A percentile compares a stretch with the other conserved stretches of the same genome.
Conservation (phyloP, 2,113 vertebrate genomes). For the Eclectus roratus region DNA sequence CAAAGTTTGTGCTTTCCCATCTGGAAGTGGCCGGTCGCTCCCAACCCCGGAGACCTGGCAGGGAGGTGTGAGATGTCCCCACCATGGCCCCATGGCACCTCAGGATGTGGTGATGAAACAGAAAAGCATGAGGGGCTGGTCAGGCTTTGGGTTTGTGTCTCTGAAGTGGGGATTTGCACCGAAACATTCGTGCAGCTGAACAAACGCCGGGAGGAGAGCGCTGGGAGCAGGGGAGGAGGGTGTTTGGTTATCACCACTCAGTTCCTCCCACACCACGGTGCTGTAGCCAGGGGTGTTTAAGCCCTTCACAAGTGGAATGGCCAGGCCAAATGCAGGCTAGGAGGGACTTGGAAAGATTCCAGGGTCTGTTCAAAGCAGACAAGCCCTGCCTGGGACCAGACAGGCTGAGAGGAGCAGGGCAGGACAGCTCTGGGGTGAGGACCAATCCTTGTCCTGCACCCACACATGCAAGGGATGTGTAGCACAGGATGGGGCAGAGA, state of each 20-base stretch:
- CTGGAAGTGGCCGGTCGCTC: background rate
- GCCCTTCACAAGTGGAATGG: background rate
- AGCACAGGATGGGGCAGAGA: background rate
- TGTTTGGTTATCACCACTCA: accelerated
- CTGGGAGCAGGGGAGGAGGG: background rate
- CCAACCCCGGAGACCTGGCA: accelerated
- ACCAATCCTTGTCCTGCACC: background rate
- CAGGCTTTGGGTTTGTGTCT: background rate
- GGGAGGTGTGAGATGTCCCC: background rate
- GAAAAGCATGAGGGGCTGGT: background rate
- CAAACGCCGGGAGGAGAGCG: accelerated
- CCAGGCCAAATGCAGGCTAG: background rate
- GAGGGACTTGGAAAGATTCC: background rate
- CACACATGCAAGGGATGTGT: accelerated
- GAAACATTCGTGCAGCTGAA: background rate
- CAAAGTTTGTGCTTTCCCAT: background rate
- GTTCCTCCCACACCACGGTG: accelerated
- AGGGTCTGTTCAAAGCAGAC: background rate
- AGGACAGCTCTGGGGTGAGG: background rate
- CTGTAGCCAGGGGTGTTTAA: background rate
- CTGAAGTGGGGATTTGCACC: background rate
- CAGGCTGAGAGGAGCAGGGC: background rate
- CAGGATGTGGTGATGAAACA: background rate
- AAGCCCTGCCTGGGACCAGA: background rate
- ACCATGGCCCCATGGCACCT: accelerated